Base-by-base conservation (phyloP, 2,113 vertebrate genomes). In the Panthera tigris region DNA sequence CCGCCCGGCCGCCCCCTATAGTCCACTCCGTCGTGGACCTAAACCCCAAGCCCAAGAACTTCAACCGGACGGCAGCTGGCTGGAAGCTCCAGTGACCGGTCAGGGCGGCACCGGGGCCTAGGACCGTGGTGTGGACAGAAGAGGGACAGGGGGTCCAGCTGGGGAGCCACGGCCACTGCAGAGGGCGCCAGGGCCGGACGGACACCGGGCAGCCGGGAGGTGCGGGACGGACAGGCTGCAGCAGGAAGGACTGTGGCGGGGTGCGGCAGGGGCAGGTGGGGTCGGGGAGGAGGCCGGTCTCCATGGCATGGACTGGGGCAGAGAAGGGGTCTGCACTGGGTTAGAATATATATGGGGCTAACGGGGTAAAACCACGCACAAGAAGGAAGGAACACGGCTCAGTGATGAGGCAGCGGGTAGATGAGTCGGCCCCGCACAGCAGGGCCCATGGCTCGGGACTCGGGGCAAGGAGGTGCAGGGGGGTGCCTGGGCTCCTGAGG, bases 51-150 rank as follows among this genome's bases (percentile, higher is more conserved):
- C 98, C 99, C 88, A 99, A 98, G 98, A 99, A 99, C 98, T 99
- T 99, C 97, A 99, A 99, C 94, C 99, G 99, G 98, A 99, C 97
- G 0, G 99, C 99, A 0, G 99, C 98, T 2, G 99, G 99, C 31
- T 99, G 99, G 99, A 73, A 96, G 61, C 71, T 96, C 91, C 94
- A 69, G 61, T 98, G 97, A 98, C 7, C 0, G 19, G 50, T 55
- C 6, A 1, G 52, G 33, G 18, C 0, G 0, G 52, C 50, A 29
- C 52, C 12, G 1, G 65, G 80, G 41, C 55, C 45, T 39, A 14
- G 68, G 90, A 27, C 55, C 1, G 0, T 0, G 48, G 50, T 23
- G n/a, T 21, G 1, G 41, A 57, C 12, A 1, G 86, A 36, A 52
- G 89, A 63, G 33, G 7, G 31, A 13, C 55, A 16, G 87, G 36